These are phyloP conservation scores for Amblyteles armatorius DNA, from an alignment of 2,888 invertebrate species.

Conservation along the genomic window DNA sequence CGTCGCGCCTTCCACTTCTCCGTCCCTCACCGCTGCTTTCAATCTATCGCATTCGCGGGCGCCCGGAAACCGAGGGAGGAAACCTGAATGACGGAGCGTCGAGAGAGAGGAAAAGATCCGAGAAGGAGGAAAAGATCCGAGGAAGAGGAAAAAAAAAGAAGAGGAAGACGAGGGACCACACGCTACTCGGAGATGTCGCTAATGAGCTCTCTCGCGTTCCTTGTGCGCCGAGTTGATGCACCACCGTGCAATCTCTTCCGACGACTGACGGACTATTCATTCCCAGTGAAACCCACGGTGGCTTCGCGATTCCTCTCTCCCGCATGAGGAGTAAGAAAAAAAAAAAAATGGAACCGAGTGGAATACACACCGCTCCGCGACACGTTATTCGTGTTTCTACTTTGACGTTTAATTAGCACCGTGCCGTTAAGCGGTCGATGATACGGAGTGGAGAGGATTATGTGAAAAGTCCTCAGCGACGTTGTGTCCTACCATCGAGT, in stretches of 20 bases:
- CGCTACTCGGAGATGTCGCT: slow-evolving; percentile 58
- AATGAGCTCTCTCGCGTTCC: slow-evolving; percentile 63
- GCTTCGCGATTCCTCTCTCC: slow-evolving; percentile 13
- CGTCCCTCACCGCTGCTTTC: slow-evolving; percentile 16
- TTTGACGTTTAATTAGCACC: slow-evolving; percentile 54
- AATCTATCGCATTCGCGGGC: slow-evolving; percentile 7
- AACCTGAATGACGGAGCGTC: slow-evolving; percentile 15
- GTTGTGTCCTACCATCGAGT: neutral
- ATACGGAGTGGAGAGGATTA: slow-evolving; percentile 14
- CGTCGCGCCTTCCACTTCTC: slow-evolving; percentile 32
- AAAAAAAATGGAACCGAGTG: neutral
- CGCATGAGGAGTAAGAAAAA: slow-evolving; percentile 2
- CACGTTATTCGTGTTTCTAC: slow-evolving; percentile 25
- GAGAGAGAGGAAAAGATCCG: slow-evolving; percentile 40
- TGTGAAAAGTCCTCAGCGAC: neutral
- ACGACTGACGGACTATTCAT: slow-evolving; percentile 33
- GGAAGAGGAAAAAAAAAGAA: slow-evolving; percentile 35
- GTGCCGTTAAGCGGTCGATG: slow-evolving; percentile 6
- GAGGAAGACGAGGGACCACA: slow-evolving; percentile 33
- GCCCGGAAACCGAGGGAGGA: slow-evolving; percentile 18
- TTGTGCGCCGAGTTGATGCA: slow-evolving; percentile 32
- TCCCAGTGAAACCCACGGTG: slow-evolving; percentile 19
- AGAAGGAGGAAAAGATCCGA: neutral
- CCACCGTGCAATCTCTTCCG: slow-evolving; percentile 26
- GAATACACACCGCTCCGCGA: neutral